Evolutionary conservation across 2,888 invertebrate species (phyloP), one percentile per base, ranked within the genome.

Genomic region (Leucozona laternaria): DNA sequence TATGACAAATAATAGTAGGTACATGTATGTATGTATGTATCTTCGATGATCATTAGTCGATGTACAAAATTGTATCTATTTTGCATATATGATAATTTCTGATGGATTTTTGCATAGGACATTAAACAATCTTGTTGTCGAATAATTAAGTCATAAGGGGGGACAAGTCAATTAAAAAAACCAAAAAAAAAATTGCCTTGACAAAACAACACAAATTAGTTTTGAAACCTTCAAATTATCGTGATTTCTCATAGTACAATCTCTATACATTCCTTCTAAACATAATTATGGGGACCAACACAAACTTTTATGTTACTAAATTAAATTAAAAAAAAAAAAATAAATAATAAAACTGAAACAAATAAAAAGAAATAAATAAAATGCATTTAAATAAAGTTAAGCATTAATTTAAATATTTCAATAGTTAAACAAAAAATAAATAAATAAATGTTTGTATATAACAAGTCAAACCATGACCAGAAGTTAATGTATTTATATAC

Each of bases 391-490:
- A 88, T 34, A n/a, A 55, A 68, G n/a, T 31, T 50, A 45, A 78
- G 76, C 83, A 70, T 31, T 13, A 58, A 84, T 68, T 70, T n/a
- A 43, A 71, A 71, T 71, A 66, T 55, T 28, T 55, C 34, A 43
- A 45, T 45, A 45, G 22, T 79, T 43, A 40, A 43, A 45, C 22
- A 10, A 15, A 37, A 53, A 17, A 55, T n/a, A 55, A 43, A 37
- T 40, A 25, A 55, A 22, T 43, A 43, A 68, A 34, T 71, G 22
- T 79, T 85, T 64, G 55, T 77, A 72, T 77, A 72, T 77, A 72
- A 60, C 31, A 89, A 89, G 90, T 90, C 90, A 90, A 89, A 90
- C 90, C 90, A 90, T 90, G 89, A 90, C 90, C 90, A 90, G 90
- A 90, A 90, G 90, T 82, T 77, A 48, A 48, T 57, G 58, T 79